These are phyloP conservation scores for Esperia sulphurella DNA, from an alignment of 2,888 invertebrate species.

Conservation along the genomic window DNA sequence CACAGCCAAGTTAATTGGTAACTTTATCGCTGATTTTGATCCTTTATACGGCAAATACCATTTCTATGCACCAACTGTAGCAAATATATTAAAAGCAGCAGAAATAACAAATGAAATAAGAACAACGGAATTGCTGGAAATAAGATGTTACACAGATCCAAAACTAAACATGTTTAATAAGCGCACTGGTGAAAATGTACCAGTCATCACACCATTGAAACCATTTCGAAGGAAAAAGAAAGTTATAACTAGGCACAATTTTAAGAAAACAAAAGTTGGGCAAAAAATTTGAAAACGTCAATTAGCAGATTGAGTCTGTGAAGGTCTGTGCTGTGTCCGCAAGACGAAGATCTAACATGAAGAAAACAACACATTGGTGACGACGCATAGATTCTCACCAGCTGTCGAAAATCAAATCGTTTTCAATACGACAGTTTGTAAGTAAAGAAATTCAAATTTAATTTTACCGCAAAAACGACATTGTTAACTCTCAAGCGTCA, in stretches of 20 bases:
- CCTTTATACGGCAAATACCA: conserved; percentile 52
- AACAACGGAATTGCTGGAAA: conserved; percentile 44
- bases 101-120: conserved; percentile 43
- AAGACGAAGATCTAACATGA: too few relatives aligned
- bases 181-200: conserved; percentile 22
- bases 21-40: conserved; percentile 45
- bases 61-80: conserved; percentile 49
- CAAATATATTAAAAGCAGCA: conserved; percentile 48
- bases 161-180: conserved; percentile 38
- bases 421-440: too few relatives aligned
- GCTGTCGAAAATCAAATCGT: too few relatives aligned
- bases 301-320: too few relatives aligned
- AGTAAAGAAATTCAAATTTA: too few relatives aligned
- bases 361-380: too few relatives aligned
- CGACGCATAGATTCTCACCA: too few relatives aligned
- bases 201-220: conserved; percentile 1
- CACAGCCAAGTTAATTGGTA: conserved; percentile 39
- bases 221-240: neutral
- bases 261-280: neutral
- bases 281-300: neutral
- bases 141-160: conserved; percentile 47
- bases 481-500: too few relatives aligned
- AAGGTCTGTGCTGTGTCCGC: too few relatives aligned
- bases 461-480: too few relatives aligned
- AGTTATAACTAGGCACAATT: neutral